Percentiles rank a stretch among this genome's conserved stretches.
phyloP scores from a whole-genome alignment of 2,888 invertebrate species.

The Sarcophaga caerulescens region DNA sequence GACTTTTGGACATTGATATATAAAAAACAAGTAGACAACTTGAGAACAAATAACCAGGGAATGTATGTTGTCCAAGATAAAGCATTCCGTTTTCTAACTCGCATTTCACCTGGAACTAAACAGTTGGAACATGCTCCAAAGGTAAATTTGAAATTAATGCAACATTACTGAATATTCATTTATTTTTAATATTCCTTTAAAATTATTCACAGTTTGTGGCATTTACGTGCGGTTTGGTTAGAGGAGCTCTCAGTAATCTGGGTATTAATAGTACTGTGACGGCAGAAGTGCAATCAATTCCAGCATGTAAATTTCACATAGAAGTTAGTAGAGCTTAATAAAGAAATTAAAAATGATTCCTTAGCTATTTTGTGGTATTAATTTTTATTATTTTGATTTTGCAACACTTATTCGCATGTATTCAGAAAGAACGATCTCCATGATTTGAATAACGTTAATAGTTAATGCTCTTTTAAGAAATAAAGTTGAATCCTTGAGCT shows the following conservation, averaged over 20 bases:
- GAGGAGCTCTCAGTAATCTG: constrained; percentile 97
- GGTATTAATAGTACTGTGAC: constrained; percentile 97
- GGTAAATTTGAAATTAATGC: constrained; percentile 81
- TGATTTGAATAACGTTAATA: too few relatives aligned
- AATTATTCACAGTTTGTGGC: constrained; percentile 88
- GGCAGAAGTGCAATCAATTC: constrained; percentile 95
- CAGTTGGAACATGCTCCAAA: constrained; percentile 95
- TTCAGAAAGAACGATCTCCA: too few relatives aligned
- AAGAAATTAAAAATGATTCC: not conserved
- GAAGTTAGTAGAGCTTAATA: constrained; percentile 88
- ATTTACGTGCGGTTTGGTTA: constrained; percentile 96
- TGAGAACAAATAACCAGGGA: constrained; percentile 97
- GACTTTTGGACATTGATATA: constrained; percentile 99
- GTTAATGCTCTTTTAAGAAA: too few relatives aligned
- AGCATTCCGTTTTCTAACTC: constrained; percentile 93
- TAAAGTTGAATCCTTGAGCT: not conserved
- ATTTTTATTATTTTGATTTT: too few relatives aligned
- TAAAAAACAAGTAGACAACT: constrained; percentile 98
- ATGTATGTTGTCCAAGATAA: constrained; percentile 99
- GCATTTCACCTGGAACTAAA: constrained; percentile 93
- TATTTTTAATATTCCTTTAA: constrained; percentile 6
- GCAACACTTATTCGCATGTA: too few relatives aligned
- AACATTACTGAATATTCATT: not conserved
- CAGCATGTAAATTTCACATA: constrained; percentile 95
- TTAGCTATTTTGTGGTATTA: too few relatives aligned